These are phyloP conservation scores for Microtus pennsylvanicus DNA, from an alignment of 2,113 vertebrate species.

Conservation along the genomic window DNA sequence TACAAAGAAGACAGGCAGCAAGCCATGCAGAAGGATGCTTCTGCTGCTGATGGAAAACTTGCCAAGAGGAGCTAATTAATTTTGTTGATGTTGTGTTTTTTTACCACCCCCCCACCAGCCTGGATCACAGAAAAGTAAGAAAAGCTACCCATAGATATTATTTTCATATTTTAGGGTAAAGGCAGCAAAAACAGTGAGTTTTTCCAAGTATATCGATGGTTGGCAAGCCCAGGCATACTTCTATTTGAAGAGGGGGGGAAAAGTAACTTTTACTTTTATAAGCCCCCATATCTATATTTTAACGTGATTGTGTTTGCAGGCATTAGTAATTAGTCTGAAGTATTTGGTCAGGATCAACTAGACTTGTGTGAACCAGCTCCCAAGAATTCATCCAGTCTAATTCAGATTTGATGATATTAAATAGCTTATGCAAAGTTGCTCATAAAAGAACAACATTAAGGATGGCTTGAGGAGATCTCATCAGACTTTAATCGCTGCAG, in stretches of 20 bases:
- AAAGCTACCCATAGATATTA: not conserved
- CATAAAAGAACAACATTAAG: conserved; percentile 57
- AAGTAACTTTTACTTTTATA: not conserved
- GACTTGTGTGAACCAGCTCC: conserved; percentile 66
- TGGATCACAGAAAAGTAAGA: conserved; percentile 15
- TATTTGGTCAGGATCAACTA: conserved; percentile 71
- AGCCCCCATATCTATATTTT: conserved; percentile 53
- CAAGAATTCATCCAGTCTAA: conserved; percentile 75
- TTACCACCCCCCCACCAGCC: not conserved
- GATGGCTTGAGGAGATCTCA: conserved; percentile 41
- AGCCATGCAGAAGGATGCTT: not conserved
- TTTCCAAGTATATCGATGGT: not conserved
- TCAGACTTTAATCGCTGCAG: conserved; percentile 77
- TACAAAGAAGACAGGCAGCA: not conserved
- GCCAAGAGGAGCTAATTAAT: not conserved
- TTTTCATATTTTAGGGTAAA: conserved; percentile 57
- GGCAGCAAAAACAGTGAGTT: not conserved
- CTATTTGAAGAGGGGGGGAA: rapidly evolving
- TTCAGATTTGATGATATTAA: conserved; percentile 72
- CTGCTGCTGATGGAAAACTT: not conserved
- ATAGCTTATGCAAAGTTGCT: conserved; percentile 69
- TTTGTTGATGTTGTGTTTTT: not conserved
- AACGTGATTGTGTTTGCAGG: conserved; percentile 50
- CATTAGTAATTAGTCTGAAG: conserved; percentile 73
- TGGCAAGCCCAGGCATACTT: conserved; percentile 43